phyloP scores from a whole-genome alignment of 2,888 invertebrate genomes.

The Cylloceria caligata region DNA sequence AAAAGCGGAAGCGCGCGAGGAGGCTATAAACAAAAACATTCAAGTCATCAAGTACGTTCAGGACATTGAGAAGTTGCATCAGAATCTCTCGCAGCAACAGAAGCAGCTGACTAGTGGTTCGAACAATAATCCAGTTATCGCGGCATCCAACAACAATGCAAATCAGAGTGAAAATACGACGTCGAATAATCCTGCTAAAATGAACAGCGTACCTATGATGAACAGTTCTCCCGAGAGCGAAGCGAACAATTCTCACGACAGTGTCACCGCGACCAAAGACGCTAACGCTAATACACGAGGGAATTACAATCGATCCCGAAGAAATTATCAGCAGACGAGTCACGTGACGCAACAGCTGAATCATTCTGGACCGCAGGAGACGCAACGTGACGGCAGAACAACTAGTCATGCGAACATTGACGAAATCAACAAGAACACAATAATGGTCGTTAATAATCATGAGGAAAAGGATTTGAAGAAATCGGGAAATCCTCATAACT shows the following conservation, averaged over 20 bases:
- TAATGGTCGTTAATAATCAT: conserved; percentile 57
- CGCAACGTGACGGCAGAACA: conserved; percentile 43
- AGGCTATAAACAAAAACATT: conserved; percentile 81
- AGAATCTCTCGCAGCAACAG: conserved; percentile 81
- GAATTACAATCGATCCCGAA: conserved; percentile 76
- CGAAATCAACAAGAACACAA: conserved; percentile 44
- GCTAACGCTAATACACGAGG: conserved; percentile 70
- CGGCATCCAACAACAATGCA: conserved; percentile 69
- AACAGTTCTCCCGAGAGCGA: conserved; percentile 71
- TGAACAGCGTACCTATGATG: conserved; percentile 68
- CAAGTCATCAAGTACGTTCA: conserved; percentile 84
- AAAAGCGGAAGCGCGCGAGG: conserved; percentile 79
- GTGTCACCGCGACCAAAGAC: conserved; percentile 72
- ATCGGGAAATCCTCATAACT: conserved; percentile 66
- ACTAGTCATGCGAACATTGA: conserved; percentile 36
- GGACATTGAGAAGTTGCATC: conserved; percentile 86
- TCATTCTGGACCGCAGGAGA: conserved; percentile 38
- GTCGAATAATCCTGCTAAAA: conserved; percentile 69
- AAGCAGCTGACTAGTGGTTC: conserved; percentile 68
- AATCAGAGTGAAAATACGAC: conserved; percentile 68
- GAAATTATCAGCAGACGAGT: conserved; percentile 74
- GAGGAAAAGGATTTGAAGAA: conserved; percentile 77
- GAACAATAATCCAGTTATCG: conserved; percentile 65
- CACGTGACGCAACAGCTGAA: conserved; percentile 59
- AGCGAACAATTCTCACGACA: conserved; percentile 70